Percentiles rank a stretch among this genome's conserved stretches.
Evolutionary conservation across 2,797 vertebrate species (phyloP).

Genomic region (Loriculus beryllinus): DNA sequence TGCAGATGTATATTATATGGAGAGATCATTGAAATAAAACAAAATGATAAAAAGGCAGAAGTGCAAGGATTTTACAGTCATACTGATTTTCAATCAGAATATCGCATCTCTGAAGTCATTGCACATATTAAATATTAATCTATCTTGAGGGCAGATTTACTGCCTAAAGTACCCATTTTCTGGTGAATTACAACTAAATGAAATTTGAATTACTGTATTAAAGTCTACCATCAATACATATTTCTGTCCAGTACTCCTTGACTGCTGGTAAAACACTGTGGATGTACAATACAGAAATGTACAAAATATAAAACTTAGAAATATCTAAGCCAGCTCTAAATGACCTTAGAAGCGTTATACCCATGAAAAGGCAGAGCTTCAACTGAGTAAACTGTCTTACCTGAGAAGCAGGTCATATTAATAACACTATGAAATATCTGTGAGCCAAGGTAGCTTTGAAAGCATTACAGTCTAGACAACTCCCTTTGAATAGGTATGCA

Average conservation of each 20-base stretch:
- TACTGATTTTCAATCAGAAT: constrained; percentile 45
- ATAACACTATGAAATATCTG: not conserved
- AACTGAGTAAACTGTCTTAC: not conserved
- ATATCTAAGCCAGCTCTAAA: not conserved
- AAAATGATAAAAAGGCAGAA: constrained; percentile 13
- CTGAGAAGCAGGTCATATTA: not conserved
- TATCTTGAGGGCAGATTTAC: constrained; percentile 16
- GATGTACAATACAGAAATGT: not conserved
- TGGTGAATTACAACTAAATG: constrained; percentile 20
- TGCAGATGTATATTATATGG: not conserved
- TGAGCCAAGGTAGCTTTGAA: not conserved
- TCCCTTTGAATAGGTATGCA: not conserved
- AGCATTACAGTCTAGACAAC: not conserved
- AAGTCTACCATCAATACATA: constrained; percentile 15
- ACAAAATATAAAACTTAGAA: not conserved
- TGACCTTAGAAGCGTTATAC: not conserved
- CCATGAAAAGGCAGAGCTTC: not conserved
- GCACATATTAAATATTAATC: constrained; percentile 13
- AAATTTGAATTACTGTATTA: constrained; percentile 11
- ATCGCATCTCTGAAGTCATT: constrained; percentile 3
- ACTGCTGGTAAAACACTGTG: not conserved
- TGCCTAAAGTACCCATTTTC: constrained; percentile 13
- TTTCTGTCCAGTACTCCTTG: not conserved
- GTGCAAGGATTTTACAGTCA: not conserved
- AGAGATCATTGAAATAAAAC: constrained; percentile 2